Conservation (phyloP, 2,113 vertebrate genomes). For the Brevimyrus niger region DNA sequence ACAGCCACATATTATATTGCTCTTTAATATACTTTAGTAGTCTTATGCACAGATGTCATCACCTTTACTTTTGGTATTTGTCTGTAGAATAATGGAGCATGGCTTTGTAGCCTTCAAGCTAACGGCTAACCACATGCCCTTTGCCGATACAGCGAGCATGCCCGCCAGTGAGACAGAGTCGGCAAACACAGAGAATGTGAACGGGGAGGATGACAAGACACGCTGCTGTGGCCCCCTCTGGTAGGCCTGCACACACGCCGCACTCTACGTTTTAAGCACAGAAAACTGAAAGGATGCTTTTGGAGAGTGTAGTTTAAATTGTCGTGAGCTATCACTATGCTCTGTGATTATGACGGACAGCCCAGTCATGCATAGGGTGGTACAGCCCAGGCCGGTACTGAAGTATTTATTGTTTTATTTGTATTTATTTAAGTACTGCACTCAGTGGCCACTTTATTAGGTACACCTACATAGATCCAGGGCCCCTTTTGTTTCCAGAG, state of each 20-base stretch:
- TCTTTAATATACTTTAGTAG: neutral
- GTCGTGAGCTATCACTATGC: neutral
- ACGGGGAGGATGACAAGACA: conserved; percentile 72
- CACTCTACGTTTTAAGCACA: neutral
- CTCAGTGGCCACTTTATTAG: neutral
- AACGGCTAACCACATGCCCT: conserved; percentile 32
- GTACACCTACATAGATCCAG: neutral
- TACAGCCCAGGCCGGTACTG: neutral
- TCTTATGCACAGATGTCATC: neutral
- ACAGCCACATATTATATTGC: neutral
- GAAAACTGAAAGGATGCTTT: neutral
- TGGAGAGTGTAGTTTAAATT: neutral
- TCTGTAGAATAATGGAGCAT: neutral
- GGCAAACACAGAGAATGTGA: conserved; percentile 86
- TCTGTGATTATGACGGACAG: neutral
- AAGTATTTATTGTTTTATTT: neutral
- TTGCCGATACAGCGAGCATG: conserved; percentile 76
- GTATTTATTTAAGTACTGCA: neutral
- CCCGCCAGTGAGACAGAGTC: conserved; percentile 92
- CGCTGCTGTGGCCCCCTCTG: conserved; percentile 81
- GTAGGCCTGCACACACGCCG: conserved; percentile 54
- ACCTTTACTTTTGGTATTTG: neutral
- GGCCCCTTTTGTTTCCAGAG: neutral
- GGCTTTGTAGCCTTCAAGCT: neutral
- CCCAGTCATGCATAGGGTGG: neutral